Conservation (phyloP, 2,888 invertebrate genomes). For the Pristionchus mayeri region DNA sequence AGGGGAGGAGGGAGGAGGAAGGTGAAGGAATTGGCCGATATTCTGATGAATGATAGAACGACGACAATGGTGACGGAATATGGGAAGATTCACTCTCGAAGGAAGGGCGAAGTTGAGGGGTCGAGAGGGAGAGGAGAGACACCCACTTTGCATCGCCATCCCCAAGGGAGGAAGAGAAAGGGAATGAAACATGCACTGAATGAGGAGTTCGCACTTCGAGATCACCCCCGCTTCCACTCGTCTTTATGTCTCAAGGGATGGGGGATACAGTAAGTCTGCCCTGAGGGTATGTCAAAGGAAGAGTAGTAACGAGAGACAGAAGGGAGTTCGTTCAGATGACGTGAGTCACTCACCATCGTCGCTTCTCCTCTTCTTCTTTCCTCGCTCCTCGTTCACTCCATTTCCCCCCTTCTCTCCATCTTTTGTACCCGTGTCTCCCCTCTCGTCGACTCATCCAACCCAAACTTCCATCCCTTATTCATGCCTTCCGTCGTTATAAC, state of each 20-base stretch:
- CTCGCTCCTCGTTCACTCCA: not conserved
- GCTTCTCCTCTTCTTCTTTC: conserved; percentile 12
- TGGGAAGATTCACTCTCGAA: conserved; percentile 28
- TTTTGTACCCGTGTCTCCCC: not conserved
- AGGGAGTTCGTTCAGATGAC: not conserved
- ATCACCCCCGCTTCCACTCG: not conserved
- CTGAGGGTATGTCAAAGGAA: not conserved
- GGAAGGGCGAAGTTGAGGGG: not conserved
- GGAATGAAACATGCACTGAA: not conserved
- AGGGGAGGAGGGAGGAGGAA: conserved; percentile 1
- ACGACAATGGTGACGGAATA: conserved; percentile 27
- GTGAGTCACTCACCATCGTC: conserved; percentile 19
- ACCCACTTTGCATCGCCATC: not conserved
- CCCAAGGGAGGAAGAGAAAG: not conserved
- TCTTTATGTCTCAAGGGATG: not conserved
- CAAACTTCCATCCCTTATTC: not conserved
- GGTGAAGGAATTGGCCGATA: conserved; percentile 7
- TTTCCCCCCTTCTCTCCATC: not conserved
- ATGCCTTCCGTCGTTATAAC: conserved; percentile 19
- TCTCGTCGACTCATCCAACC: not conserved
- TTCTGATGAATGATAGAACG: conserved; percentile 14
- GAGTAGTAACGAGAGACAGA: no score
- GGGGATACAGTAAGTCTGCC: not conserved
- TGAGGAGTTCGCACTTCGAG: conserved; percentile 1
- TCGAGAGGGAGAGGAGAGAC: not conserved